A percentile compares a stretch with the other conserved stretches of the same genome.
Evolutionary conservation across 2,113 vertebrate genomes (phyloP).

Genomic region (Ciconia stormi): DNA sequence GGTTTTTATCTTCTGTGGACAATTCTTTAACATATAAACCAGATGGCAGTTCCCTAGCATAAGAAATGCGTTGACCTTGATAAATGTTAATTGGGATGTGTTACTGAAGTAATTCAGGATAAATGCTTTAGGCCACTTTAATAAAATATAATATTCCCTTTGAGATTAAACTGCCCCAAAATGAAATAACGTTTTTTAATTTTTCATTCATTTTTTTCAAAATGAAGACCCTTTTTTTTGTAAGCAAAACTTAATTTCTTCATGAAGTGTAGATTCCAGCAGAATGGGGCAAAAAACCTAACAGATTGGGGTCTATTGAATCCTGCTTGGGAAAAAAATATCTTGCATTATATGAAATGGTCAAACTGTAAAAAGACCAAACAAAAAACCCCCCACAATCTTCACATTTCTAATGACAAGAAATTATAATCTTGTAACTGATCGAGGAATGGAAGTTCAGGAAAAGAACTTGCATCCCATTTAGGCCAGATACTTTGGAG

Average conservation of each 20-base stretch:
- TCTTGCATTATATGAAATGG: neutral
- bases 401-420: neutral
- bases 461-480: neutral
- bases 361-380: neutral
- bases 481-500: neutral
- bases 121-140: neutral
- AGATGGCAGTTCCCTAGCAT: neutral
- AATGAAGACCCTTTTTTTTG: neutral
- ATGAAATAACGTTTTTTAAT: neutral
- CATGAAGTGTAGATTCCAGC: rapidly evolving
- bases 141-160: neutral
- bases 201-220: neutral
- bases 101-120: neutral
- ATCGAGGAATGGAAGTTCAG: neutral
- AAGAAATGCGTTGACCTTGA: neutral
- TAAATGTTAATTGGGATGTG: neutral
- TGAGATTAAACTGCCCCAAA: neutral
- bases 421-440: neutral
- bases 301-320: neutral
- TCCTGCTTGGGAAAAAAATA: neutral
- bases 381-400: rapidly evolving
- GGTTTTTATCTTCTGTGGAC: neutral
- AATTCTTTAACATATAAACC: neutral
- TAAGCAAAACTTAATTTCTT: neutral
- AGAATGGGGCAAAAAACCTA: neutral